Conservation (phyloP, 2,888 invertebrate genomes). For the Cabera pusaria region DNA sequence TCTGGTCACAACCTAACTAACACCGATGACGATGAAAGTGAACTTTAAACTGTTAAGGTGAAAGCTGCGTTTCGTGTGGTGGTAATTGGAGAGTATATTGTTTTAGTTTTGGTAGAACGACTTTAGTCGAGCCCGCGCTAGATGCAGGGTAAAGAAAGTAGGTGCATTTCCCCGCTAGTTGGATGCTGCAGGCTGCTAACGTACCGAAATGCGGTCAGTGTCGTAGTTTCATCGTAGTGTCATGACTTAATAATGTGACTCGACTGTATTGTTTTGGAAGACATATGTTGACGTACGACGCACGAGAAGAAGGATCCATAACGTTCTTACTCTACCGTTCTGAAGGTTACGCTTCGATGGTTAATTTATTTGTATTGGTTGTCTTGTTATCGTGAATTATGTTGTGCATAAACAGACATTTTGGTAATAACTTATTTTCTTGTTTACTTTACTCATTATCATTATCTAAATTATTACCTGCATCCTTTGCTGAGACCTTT, state of each 20-base stretch:
- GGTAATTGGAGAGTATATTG: slow-evolving; percentile 42
- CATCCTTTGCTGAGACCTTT: background rate
- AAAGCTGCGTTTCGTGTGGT: slow-evolving; percentile 32
- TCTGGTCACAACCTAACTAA: slow-evolving; percentile 51
- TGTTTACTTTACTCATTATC: too few relatives aligned
- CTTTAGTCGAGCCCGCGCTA: slow-evolving; percentile 55
- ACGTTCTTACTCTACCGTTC: too few relatives aligned
- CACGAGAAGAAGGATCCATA: too few relatives aligned
- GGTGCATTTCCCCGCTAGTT: slow-evolving; percentile 65
- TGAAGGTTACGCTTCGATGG: too few relatives aligned
- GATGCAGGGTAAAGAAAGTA: slow-evolving; percentile 77
- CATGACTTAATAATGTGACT: slow-evolving; percentile 51
- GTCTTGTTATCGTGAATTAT: too few relatives aligned
- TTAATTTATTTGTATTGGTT: too few relatives aligned
- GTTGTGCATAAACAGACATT: too few relatives aligned
- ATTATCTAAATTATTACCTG: too few relatives aligned
- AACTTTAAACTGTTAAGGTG: slow-evolving; percentile 30
- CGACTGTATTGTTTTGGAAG: slow-evolving; percentile 13
- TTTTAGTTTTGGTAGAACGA: slow-evolving; percentile 35
- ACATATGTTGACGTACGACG: slow-evolving; percentile 8
- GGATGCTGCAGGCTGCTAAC: slow-evolving; percentile 62
- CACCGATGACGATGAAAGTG: slow-evolving; percentile 35
- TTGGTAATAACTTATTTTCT: background rate
- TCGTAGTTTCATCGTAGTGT: slow-evolving; percentile 36
- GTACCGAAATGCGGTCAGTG: slow-evolving; percentile 63